Percentiles rank a stretch among this genome's conserved stretches.
Evolutionary conservation across 2,888 invertebrate species (phyloP).

Genomic region (Erpobdella octoculata): DNA sequence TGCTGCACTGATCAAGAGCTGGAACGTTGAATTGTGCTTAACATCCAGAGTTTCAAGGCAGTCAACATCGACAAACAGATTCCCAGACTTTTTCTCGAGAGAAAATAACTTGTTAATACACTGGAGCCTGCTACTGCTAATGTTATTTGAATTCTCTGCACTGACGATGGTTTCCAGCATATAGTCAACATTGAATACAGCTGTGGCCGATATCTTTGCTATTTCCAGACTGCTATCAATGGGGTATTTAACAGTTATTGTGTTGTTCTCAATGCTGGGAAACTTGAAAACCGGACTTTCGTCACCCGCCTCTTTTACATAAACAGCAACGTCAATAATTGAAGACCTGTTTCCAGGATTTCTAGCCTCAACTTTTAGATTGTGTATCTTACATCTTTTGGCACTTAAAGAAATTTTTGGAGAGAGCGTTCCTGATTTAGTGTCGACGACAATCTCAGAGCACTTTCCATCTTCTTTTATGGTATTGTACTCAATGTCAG

Average conservation of each 20-base stretch:
- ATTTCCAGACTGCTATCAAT: neutral
- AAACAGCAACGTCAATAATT: neutral
- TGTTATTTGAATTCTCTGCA: neutral
- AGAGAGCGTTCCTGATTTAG: neutral
- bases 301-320: neutral
- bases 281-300: neutral
- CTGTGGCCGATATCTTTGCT: neutral
- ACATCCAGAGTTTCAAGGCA: neutral
- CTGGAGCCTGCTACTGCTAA: neutral
- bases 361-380: neutral
- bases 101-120: neutral
- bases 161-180: neutral
- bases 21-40: neutral
- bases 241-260: neutral
- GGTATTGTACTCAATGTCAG: neutral
- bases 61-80: neutral
- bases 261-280: neutral
- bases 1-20: neutral
- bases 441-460: neutral
- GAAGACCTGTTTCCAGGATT: neutral
- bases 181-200: neutral
- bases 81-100: neutral
- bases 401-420: neutral
- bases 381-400: neutral
- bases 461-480: neutral